Conservation (phyloP, 1,140 invertebrate species). For the Sycophaga agraensis region DNA sequence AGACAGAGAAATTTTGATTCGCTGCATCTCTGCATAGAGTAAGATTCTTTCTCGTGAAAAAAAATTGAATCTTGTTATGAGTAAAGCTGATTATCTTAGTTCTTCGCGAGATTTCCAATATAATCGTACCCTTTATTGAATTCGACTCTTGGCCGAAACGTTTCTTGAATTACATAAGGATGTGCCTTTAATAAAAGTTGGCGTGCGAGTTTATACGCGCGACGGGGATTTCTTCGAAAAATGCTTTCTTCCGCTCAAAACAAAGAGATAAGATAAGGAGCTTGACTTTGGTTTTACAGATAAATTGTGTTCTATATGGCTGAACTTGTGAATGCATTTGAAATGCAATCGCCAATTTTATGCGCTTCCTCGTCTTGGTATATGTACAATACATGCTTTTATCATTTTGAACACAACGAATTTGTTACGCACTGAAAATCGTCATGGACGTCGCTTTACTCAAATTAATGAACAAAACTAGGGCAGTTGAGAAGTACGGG, state of each 20-base stretch:
- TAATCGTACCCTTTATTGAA: too few species aligned
- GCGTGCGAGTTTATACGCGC: neutral
- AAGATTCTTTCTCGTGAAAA: too few species aligned
- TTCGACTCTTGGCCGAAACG: neutral
- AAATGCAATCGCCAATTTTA: neutral
- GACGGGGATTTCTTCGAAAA: neutral
- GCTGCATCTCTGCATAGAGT: too few species aligned
- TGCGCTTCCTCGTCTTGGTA: conserved; percentile 5
- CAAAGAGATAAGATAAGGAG: too few species aligned
- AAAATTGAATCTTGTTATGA: too few species aligned
- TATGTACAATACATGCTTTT: conserved; percentile 5
- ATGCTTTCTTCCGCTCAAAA: neutral
- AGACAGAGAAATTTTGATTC: too few species aligned
- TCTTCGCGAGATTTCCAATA: too few species aligned
- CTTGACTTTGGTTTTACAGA: neutral
- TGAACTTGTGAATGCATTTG: neutral
- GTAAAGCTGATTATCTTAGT: too few species aligned
- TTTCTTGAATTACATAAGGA: conserved; percentile 7
- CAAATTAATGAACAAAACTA: neutral
- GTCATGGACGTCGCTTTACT: conserved; percentile 20
- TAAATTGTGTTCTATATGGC: neutral
- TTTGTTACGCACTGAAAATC: conserved; percentile 18
- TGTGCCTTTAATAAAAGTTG: conserved; percentile 21
- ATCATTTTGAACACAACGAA: conserved; percentile 21
- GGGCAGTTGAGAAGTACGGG: neutral